Conservation (phyloP, 2,113 vertebrate species). For the Puma concolor region DNA sequence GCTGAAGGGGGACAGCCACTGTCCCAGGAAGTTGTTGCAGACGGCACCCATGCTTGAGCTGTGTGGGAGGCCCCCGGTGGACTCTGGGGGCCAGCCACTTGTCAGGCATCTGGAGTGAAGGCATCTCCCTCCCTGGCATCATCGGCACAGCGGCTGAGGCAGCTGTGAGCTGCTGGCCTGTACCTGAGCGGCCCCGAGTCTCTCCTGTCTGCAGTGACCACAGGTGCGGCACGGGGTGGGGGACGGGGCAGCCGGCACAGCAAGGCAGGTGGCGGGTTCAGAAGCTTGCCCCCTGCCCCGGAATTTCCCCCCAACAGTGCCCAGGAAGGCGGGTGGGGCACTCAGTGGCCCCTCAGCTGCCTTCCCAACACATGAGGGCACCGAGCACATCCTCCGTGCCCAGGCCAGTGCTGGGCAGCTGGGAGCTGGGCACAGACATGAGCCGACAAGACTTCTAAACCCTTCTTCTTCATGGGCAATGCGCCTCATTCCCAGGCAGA, state of each 20-base stretch:
- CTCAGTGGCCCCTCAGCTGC: background rate
- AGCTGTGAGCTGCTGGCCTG: background rate
- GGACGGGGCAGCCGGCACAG: accelerated
- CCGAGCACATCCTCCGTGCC: accelerated
- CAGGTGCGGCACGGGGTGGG: background rate
- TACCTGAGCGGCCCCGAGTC: accelerated
- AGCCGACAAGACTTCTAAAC: background rate
- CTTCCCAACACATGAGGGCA: background rate
- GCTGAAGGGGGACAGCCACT: background rate
- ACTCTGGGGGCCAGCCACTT: background rate
- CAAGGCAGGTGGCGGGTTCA: background rate
- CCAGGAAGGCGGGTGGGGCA: accelerated
- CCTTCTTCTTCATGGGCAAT: background rate
- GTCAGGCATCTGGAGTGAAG: background rate
- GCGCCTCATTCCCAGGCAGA: background rate
- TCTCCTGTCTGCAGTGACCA: background rate
- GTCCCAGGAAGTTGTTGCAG: accelerated
- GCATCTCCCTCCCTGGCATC: background rate
- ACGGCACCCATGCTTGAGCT: too few species aligned
- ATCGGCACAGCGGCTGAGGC: background rate
- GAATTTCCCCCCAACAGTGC: background rate
- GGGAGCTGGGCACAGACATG: background rate
- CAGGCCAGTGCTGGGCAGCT: background rate
- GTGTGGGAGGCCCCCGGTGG: too few species aligned
- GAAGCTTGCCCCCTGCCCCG: accelerated